Evolutionary conservation across 2,888 invertebrate species (phyloP), one percentile per base, ranked within the genome.

Genomic region (Pyrgus malvae): DNA sequence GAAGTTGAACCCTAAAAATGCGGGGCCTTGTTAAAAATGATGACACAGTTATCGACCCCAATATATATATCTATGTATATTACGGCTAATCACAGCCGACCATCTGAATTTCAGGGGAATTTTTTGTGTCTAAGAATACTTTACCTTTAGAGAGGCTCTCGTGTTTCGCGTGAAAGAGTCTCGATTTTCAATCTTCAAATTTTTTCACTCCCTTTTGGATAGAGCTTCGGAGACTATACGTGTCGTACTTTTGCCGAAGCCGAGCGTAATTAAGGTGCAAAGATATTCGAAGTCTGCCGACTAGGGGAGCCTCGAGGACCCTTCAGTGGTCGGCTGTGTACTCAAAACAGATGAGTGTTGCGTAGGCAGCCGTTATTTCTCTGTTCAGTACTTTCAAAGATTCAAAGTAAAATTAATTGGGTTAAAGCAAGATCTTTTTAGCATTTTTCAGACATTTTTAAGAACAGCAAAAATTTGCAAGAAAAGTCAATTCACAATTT

Each of bases 211-310:
- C 73, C 72, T 78, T 78, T 77, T 64, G 69, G 71, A 66, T 62
- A 68, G 65, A 73, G 68, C 74, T 72, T 76, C 73, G 67, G 78
- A 77, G 77, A 63, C 64, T 71, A 78, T 80, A 84, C 83, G 83
- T 84, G 83, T 80, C 77, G 77, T 79, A 77, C 83, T 83, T 80
- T 72, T 76, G 68, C 70, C 64, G 71, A 68, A 72, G 77, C 75
- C 61, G 73, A 79, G 83, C 80, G 84, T 87, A 88, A 89, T 90
- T 89, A 90, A 88, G 85, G 89, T 85, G 87, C 83, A 87, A 88
- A 86, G 89, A 88, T 89, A 87, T 80, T 85, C 83, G 75, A 83
- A 85, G 85, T 81, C 83, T 80, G 75, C 76, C 72, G 74, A 72
- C 74, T 76, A 69, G 79, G 81, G 83, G 70, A 61, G 68, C 45